Evolutionary conservation across 2,888 invertebrate genomes (phyloP).

Genomic region (Metallyticus violacea): DNA sequence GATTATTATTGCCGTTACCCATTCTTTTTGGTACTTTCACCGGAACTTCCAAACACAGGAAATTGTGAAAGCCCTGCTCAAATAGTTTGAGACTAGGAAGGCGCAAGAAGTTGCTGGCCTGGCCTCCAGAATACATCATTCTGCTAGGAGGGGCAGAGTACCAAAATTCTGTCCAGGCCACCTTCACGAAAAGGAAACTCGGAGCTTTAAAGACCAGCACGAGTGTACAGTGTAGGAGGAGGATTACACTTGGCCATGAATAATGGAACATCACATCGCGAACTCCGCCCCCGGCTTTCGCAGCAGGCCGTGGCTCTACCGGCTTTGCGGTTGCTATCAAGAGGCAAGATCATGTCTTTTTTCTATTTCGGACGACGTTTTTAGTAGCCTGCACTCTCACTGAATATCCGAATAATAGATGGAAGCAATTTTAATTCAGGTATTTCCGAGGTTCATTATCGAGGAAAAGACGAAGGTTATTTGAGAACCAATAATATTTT

Average conservation of each 20-base stretch:
- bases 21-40: too few species aligned
- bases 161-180: not conserved
- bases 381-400: not conserved
- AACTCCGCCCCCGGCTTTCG: not conserved
- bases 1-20: too few species aligned
- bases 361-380: not conserved
- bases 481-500: too few species aligned
- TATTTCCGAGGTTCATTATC: too few species aligned
- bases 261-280: conserved; percentile 12
- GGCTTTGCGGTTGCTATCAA: not conserved
- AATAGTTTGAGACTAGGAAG: not conserved
- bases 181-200: not conserved
- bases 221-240: not conserved
- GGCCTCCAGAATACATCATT: not conserved
- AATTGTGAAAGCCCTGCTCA: too few species aligned
- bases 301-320: not conserved
- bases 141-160: not conserved
- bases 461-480: too few species aligned
- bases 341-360: not conserved
- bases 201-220: not conserved
- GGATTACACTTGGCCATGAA: not conserved
- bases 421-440: too few species aligned
- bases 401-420: not conserved
- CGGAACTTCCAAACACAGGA: too few species aligned
- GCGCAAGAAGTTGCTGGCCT: not conserved